Evolutionary conservation across 2,888 invertebrate genomes (phyloP), one percentile per base, ranked within the genome.

Genomic region (Prionchulus punctatus): DNA sequence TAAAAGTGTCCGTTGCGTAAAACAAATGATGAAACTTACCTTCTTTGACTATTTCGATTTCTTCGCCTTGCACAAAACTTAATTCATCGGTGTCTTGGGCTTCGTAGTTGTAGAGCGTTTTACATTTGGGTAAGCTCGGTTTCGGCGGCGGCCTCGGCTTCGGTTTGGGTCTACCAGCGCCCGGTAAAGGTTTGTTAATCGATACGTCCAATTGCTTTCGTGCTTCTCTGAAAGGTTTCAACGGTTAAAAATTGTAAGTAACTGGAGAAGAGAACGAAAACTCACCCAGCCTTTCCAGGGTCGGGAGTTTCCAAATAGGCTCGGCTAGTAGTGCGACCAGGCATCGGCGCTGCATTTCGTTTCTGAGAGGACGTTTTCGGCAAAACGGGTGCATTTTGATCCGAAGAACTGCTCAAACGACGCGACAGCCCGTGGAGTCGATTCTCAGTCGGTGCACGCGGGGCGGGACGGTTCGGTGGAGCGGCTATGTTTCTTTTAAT

Each of bases 11-110:
- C 4, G 21, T 49, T 26, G 7, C 12, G 7, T 25, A 26, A 45
- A 7, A 23, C 12, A 23, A 7, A 23, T 23, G 23, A n/a, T 23
- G 7, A 45, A n/a, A 7, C 12, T 45, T 63, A 79, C 79, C 76
- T 74, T 80, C 79, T 67, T 76, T 77, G 23, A 80, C 66, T 51
- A 82, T 74, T 60, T 81, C 80, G 57, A 82, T 74, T 36, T 78
- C 66, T 56, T 81, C 80, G 25, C 79, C 80, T 61, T 78, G 79
- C 54, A 75, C 74, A 59, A 82, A 77, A 53, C 74, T 75, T 4
- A 82, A 70, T 64, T 82, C 82, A 65, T 82, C 82, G 18, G 79
- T 75, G 67, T 82, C 82, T 65, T 78, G 79, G 2, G 81, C 80
- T 62, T 76, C 78, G 64, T 82, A 82, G 42, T 79, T 77, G 67